Percentiles rank a stretch among this genome's conserved stretches.
These are phyloP conservation scores for Agrilus biguttatus DNA, from an alignment of 2,888 invertebrate species.

Conservation along the genomic window DNA sequence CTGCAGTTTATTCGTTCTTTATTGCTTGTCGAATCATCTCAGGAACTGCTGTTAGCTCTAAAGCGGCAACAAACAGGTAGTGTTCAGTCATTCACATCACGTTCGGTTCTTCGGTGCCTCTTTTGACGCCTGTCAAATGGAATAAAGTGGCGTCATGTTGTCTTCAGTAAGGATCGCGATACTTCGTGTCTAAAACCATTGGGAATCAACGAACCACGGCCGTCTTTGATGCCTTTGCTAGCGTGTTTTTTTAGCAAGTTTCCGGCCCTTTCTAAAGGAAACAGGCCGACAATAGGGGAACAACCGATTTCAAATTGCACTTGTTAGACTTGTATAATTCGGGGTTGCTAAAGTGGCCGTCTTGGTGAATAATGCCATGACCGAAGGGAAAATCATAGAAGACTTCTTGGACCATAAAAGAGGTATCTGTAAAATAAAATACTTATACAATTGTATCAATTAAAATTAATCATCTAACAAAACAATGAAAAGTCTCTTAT, in stretches of 20 bases:
- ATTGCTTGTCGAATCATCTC: not conserved
- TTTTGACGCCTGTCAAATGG: slow-evolving; percentile 2
- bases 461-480: too few species aligned
- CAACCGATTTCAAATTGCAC: too few species aligned
- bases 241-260: slow-evolving; percentile 4
- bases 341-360: too few species aligned
- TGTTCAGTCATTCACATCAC: not conserved
- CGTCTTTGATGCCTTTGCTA: slow-evolving; percentile 13
- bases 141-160: slow-evolving; percentile 8
- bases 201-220: slow-evolving; percentile 16
- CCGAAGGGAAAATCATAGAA: too few species aligned
- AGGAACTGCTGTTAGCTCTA: not conserved
- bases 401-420: too few species aligned
- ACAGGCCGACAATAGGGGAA: slow-evolving; percentile 1
- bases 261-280: slow-evolving; percentile 5
- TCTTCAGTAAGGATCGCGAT: slow-evolving; percentile 7
- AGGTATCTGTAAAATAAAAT: too few species aligned
- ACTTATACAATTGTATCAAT: too few species aligned
- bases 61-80: not conserved
- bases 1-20: too few species aligned
- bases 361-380: too few species aligned
- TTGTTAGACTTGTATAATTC: too few species aligned
- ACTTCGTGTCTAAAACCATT: slow-evolving; percentile 9
- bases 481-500: too few species aligned
- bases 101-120: not conserved